Evolutionary conservation across 2,888 invertebrate species (phyloP).

Genomic region (Morpho helenor): DNA sequence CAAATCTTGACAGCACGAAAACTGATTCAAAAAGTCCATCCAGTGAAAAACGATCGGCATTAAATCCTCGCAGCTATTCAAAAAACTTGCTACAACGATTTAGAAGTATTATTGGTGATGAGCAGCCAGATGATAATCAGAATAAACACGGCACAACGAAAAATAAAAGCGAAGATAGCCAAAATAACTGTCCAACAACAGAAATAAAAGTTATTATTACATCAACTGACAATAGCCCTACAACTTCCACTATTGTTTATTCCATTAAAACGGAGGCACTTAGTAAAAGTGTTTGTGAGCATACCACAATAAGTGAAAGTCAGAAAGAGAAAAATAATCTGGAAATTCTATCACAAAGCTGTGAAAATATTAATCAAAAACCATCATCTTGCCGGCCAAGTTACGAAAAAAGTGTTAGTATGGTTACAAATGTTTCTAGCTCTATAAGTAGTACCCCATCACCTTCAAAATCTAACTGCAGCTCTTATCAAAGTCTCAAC

Average conservation of each 20-base stretch:
- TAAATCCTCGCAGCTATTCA: slow-evolving; percentile 69
- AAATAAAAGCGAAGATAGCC: slow-evolving; percentile 30
- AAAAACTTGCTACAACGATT: slow-evolving; percentile 71
- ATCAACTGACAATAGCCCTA: slow-evolving; percentile 53
- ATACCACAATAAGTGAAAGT: slow-evolving; percentile 55
- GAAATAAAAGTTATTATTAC: slow-evolving; percentile 66
- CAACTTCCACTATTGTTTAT: slow-evolving; percentile 48
- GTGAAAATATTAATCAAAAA: slow-evolving; percentile 58
- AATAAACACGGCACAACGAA: slow-evolving; percentile 41
- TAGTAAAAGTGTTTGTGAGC: slow-evolving; percentile 65
- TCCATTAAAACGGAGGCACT: slow-evolving; percentile 46
- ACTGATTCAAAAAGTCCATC: slow-evolving; percentile 62
- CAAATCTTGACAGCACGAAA: slow-evolving; percentile 54
- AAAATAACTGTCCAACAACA: slow-evolving; percentile 41
- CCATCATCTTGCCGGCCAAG: slow-evolving; percentile 40
- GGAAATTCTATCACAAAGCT: slow-evolving; percentile 61
- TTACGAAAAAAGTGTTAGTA: slow-evolving; percentile 61
- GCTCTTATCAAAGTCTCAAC: slow-evolving; percentile 61
- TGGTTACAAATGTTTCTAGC: slow-evolving; percentile 51
- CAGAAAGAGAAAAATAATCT: slow-evolving; percentile 63
- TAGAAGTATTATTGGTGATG: slow-evolving; percentile 72
- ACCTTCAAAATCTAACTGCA: slow-evolving; percentile 59
- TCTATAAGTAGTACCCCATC: slow-evolving; percentile 43
- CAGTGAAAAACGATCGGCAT: slow-evolving; percentile 59
- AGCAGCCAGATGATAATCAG: slow-evolving; percentile 60